Evolutionary conservation across 2,888 invertebrate species (phyloP), one percentile per base, ranked within the genome.

Genomic region (Leucozona laternaria): DNA sequence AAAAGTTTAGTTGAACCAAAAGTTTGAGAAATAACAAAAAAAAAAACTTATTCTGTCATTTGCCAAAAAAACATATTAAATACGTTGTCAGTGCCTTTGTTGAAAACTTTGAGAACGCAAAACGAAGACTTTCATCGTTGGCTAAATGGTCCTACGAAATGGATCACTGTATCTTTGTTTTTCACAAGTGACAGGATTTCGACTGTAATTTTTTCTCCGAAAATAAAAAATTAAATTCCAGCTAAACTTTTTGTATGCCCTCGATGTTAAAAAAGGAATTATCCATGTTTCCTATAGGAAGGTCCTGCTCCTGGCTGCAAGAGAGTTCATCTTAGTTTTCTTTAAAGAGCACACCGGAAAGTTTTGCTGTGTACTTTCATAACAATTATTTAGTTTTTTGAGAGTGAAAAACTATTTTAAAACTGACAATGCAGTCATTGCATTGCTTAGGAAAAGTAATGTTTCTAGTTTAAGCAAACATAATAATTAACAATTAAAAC

Each of bases 1-100:
- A 73, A 40, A 83, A 75, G 68, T 75, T 79, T 75, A 79, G 70
- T 70, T 75, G 68, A 75, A 70, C 73, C 37, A 79, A 83, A 79
- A 83, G 68, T 83, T 78, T 20, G 53, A 43, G 45, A 75, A 71
- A 79, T 68, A 25, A 37, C 70, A 68, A 77, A 40, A 58, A 43
- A 43, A 43, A 55, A 77, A 17, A 58, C 45, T 60, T 20, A 25
- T 15, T 55, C 60, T 66, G 76, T 66, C 75, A 25, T 55, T 57
- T 64, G 55, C 64, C 40, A 55, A 50, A 50, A 48, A 50, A 75
- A 64, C 13, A 79, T 50, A 75, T 31, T 62, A 45, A 73, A 58
- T 60, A 40, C 34, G 50, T 43, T 75, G 75, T 75, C 68, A 68
- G 31, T 62, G 64, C 17, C n/a, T 68, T 75, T 68, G 57, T 66